Evolutionary conservation across 2,113 vertebrate species (phyloP).

Genomic region (Hypocryptadius cinnamomeus): DNA sequence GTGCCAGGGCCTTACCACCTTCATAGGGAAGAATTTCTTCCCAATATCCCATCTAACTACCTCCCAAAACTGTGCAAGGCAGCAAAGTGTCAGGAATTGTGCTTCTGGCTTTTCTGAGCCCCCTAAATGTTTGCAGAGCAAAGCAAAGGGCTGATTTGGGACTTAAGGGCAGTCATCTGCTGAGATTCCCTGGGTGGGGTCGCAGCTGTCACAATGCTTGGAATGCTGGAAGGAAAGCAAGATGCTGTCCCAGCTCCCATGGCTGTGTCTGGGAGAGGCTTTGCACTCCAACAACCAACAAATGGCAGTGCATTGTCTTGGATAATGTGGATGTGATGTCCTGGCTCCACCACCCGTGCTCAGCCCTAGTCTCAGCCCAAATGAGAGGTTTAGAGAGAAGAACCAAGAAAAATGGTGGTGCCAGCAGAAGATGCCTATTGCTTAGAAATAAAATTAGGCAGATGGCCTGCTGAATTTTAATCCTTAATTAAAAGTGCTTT

Average conservation of each 20-base stretch:
- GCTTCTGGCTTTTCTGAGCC: neutral
- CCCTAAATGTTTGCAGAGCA: neutral
- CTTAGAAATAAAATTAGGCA: conserved; percentile 29
- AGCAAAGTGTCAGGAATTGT: neutral
- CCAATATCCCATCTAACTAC: neutral
- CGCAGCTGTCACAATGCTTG: neutral
- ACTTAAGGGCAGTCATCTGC: neutral
- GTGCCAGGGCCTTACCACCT: neutral
- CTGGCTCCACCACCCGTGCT: neutral
- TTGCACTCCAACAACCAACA: neutral
- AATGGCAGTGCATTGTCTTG: neutral
- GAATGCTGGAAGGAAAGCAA: neutral
- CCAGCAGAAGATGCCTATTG: conserved; percentile 1
- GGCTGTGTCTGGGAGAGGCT: neutral
- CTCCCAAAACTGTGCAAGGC: neutral
- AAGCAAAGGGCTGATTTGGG: neutral
- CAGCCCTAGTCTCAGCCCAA: neutral
- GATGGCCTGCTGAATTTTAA: conserved; percentile 30
- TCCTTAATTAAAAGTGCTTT: conserved; percentile 42
- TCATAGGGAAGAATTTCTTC: neutral
- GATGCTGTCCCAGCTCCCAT: neutral
- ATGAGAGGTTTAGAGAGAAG: neutral
- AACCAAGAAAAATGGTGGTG: neutral
- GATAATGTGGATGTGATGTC: neutral
- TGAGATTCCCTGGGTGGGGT: neutral